These are phyloP conservation scores for Montipora capricornis DNA, from an alignment of 64 coral and sea anemone genomes.

Conservation along the genomic window DNA sequence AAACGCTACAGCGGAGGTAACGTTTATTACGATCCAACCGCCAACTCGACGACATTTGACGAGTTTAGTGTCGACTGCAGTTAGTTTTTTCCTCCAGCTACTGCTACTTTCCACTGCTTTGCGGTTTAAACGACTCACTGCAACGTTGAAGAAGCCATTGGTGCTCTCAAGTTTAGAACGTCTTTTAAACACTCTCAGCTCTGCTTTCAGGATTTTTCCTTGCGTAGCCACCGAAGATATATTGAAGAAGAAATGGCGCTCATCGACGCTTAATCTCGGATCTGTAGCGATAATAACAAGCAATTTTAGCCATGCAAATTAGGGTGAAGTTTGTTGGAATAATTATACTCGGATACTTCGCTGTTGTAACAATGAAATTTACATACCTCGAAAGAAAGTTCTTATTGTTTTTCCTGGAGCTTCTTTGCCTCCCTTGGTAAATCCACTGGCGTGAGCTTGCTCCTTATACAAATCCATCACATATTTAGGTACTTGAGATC, in stretches of 20 bases:
- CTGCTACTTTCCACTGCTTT: slow-evolving; percentile 59
- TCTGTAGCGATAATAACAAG: slow-evolving; percentile 51
- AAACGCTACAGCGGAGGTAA: slow-evolving; percentile 74
- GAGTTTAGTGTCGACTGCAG: slow-evolving; percentile 25
- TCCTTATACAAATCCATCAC: slow-evolving; percentile 84
- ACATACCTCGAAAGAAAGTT: slow-evolving; percentile 95
- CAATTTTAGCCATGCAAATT: slow-evolving; percentile 43
- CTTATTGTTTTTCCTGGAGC: slow-evolving; percentile 74
- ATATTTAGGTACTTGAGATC: slow-evolving; percentile 86
- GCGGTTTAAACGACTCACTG: slow-evolving; percentile 67
- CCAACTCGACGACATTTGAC: slow-evolving; percentile 78
- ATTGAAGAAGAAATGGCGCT: slow-evolving; percentile 84
- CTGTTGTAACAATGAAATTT: slow-evolving; percentile 31
- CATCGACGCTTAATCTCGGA: slow-evolving; percentile 24
- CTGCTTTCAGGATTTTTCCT: slow-evolving; percentile 79
- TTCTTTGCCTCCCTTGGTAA: slow-evolving; percentile 68
- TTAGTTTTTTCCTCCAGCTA: slow-evolving; percentile 81
- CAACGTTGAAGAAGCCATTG: slow-evolving; percentile 70
- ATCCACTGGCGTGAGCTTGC: slow-evolving; percentile 73
- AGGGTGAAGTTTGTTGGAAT: slow-evolving; percentile 2
- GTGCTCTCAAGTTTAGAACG: slow-evolving; percentile 55
- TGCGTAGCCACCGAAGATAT: slow-evolving; percentile 55
- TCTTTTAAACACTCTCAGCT: slow-evolving; percentile 83
- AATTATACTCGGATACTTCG: slow-evolving; percentile 1
- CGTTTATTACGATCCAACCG: slow-evolving; percentile 86